Conservation (phyloP, 2,888 invertebrate species). For the Hydroisotoma schaefferi region DNA sequence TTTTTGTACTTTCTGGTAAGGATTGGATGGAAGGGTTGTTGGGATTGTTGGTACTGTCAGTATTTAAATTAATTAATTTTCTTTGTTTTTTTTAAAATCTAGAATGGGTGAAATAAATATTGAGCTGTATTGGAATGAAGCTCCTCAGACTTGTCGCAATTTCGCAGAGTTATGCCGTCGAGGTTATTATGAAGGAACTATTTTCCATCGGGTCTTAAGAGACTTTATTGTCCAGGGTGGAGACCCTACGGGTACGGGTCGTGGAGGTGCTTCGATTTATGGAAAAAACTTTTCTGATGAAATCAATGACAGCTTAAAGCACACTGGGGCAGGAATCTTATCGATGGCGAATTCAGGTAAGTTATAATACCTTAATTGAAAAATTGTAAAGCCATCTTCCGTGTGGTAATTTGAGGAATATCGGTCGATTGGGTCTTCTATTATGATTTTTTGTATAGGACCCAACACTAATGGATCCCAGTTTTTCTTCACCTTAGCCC, state of each 20-base stretch:
- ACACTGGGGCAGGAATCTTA: conserved; percentile 84
- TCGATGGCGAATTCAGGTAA: conserved; percentile 91
- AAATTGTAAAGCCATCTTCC: not conserved
- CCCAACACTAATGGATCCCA: conserved; percentile 96
- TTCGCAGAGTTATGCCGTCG: conserved; percentile 90
- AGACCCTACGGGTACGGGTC: conserved; percentile 94
- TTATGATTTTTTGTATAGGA: conserved; percentile 59
- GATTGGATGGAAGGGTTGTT: too few species aligned
- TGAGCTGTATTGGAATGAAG: conserved; percentile 98
- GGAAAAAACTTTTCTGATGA: conserved; percentile 94
- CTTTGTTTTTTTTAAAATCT: conserved; percentile 50
- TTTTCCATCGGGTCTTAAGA: conserved; percentile 92
- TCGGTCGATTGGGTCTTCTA: too few species aligned
- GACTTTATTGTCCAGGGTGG: conserved; percentile 93
- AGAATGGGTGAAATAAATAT: conserved; percentile 90
- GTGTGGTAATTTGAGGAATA: not conserved
- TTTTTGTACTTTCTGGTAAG: too few species aligned
- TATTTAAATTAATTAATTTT: not conserved
- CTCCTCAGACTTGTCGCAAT: conserved; percentile 94
- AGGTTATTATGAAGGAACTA: conserved; percentile 93
- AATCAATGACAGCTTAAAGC: conserved; percentile 87
- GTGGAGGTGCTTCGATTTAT: conserved; percentile 95
- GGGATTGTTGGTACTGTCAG: not conserved
- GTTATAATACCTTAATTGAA: not conserved
- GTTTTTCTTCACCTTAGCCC: conserved; percentile 94